Evolutionary conservation across 2,113 vertebrate genomes (phyloP), one percentile per base, ranked within the genome.

Genomic region (Odontesthes bonariensis): DNA sequence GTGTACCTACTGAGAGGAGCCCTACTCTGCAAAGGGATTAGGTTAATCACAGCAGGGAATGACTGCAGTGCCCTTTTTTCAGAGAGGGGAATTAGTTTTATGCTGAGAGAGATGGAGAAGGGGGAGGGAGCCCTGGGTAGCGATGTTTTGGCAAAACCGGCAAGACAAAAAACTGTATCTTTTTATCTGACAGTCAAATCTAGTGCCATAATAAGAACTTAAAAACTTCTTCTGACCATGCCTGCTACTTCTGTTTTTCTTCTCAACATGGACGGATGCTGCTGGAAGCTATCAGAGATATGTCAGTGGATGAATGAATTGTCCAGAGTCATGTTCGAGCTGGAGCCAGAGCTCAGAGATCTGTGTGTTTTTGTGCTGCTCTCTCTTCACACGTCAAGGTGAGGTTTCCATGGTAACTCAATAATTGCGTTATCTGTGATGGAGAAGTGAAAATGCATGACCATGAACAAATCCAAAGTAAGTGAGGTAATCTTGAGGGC

Each of bases 31-130:
- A 47, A 69, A 68, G 61, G 86, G 87, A 90, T 88, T 85, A 86
- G 81, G 84, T 86, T 88, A 73, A 89, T 86, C 83, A 84, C 86
- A 62, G 77, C 42, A 74, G 74, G 72, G 62, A 66, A 72, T 68
- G 71, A 81, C 79, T 70, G 84, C 77, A 73, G 31, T 71, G 82
- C 69, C 87, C 86, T 83, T 62, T 73, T 87, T 86, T 89, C 71
- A 80, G 65, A 62, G 46, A 59, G 69, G 69, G 63, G 72, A 71
- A 76, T 86, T 81, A 68, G 67, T 84, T 86, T 77, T 58, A 71
- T 63, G 54, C 31, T 58, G 59, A 52, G 57, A 64, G 52, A 2
- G 8, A 46, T 47, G 13, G 22, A 6, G 40, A 23, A 1, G 47
- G 11, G 0, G 3, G 12, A n/a, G 38, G 52, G 38, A 6, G 23